Evolutionary conservation across 2,797 vertebrate species (phyloP).

Genomic region (Dromococcyx pavoninus): DNA sequence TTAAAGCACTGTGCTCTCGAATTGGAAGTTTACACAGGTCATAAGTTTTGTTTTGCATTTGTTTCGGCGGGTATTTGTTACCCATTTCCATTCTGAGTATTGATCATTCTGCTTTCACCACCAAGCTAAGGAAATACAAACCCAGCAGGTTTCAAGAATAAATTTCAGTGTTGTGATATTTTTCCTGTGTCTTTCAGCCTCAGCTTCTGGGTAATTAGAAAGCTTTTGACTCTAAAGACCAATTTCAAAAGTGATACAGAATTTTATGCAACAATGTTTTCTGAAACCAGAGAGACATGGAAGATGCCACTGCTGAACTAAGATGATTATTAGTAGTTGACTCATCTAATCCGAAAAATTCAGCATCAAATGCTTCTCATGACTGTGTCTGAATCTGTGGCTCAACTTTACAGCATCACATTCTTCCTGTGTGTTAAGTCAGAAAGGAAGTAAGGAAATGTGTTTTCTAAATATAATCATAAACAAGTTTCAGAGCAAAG

Average conservation of each 20-base stretch:
- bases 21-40: background rate
- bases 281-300: background rate
- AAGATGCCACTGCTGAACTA: background rate
- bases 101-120: background rate
- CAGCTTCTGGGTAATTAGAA: background rate
- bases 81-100: background rate
- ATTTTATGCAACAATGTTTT: background rate
- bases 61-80: background rate
- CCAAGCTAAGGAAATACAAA: background rate
- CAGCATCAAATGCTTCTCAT: background rate
- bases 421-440: background rate
- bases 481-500: background rate
- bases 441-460: background rate
- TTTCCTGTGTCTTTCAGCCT: background rate
- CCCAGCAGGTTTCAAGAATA: background rate
- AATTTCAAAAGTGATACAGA: background rate
- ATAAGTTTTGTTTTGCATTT: background rate
- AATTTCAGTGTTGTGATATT: background rate
- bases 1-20: background rate
- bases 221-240: background rate
- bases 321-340: background rate
- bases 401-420: background rate
- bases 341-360: background rate
- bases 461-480: background rate
- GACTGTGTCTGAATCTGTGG: background rate